phyloP scores from a whole-genome alignment of 2,888 invertebrate species.

The Cheiracanthium punctorium region DNA sequence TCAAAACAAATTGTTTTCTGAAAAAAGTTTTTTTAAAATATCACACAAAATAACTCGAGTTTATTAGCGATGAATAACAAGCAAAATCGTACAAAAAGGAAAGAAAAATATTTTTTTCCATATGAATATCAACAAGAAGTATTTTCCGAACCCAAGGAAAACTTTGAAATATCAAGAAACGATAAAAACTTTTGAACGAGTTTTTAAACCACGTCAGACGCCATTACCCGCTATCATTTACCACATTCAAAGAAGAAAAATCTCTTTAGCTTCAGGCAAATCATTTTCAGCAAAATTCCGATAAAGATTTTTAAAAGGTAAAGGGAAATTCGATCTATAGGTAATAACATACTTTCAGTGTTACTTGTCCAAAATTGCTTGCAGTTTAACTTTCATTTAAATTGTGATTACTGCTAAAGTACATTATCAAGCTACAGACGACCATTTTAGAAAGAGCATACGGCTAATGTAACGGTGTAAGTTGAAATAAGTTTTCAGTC shows the following conservation, averaged over 20 bases:
- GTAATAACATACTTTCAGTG: neutral
- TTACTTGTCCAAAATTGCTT: neutral
- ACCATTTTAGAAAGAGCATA: no score
- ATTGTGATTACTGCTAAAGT: no score
- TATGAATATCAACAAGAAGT: neutral
- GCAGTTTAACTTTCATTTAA: neutral
- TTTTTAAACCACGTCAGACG: neutral
- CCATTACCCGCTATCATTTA: neutral
- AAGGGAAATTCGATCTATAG: neutral
- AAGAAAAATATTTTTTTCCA: neutral
- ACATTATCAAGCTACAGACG: no score
- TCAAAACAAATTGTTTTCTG: no score
- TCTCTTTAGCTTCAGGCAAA: neutral
- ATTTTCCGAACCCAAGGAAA: neutral
- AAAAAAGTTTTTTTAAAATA: neutral
- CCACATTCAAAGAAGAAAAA: neutral
- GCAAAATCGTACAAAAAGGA: neutral
- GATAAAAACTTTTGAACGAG: neutral
- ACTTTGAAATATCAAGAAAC: neutral
- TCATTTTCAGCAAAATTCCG: neutral
- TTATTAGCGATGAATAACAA: neutral
- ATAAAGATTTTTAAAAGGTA: constrained; percentile 1
- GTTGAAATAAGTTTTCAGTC: no score
- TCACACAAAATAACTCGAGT: neutral
- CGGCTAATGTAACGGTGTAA: no score